Conservation (phyloP, 2,113 vertebrate species). For the Cervus canadensis region DNA sequence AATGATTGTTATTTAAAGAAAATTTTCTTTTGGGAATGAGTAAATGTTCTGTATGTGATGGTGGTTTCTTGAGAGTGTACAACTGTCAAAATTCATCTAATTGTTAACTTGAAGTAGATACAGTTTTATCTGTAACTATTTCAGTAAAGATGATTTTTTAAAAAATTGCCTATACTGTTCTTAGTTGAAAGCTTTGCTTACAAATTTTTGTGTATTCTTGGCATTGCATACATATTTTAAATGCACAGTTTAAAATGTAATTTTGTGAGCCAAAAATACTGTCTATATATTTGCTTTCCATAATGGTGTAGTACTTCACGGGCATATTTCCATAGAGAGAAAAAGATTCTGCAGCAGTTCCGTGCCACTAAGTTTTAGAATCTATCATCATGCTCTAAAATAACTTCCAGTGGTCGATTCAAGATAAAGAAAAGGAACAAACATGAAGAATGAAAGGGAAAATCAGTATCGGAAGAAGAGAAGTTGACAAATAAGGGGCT, state of each 20-base stretch:
- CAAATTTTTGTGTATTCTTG: not conserved
- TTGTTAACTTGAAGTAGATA: not conserved
- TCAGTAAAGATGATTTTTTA: not conserved
- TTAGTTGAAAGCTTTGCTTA: not conserved
- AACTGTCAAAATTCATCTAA: not conserved
- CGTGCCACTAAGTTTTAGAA: conserved; percentile 50
- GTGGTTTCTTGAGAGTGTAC: not conserved
- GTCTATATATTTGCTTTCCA: not conserved
- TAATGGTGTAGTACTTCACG: not conserved
- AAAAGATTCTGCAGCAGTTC: not conserved
- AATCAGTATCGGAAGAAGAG: not conserved
- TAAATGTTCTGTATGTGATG: not conserved
- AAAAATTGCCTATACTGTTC: not conserved
- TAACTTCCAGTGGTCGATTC: conserved; percentile 20
- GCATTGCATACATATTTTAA: not conserved
- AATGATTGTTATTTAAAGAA: not conserved
- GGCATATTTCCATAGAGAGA: not conserved
- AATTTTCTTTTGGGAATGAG: not conserved
- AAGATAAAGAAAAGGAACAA: conserved; percentile 13
- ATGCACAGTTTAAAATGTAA: not conserved
- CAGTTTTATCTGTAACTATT: not conserved
- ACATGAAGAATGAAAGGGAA: conserved; percentile 49
- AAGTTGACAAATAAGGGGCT: not conserved
- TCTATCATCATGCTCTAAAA: conserved; percentile 40
- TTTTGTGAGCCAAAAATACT: not conserved